Evolutionary conservation across 2,797 vertebrate species (phyloP), one percentile per base, ranked within the genome.

Genomic region (Gallirallus australis): DNA sequence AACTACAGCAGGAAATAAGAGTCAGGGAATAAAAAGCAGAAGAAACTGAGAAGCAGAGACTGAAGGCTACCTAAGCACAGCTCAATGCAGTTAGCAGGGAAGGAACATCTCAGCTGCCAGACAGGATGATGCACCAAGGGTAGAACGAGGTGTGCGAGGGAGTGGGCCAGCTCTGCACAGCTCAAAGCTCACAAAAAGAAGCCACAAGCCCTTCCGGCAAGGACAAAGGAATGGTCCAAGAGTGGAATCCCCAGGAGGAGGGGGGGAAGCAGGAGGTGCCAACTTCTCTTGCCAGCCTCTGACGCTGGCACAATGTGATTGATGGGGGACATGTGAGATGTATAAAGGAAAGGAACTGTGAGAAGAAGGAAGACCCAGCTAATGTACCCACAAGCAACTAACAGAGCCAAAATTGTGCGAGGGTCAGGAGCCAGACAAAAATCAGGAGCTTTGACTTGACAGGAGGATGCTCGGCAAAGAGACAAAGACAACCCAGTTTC

Each of bases 391-490:
- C 70, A n/a, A 65, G 79, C 24, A 72, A 68, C 33, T 63, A 78
- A 57, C 6, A 27, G 25, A 61, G 66, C 80, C 90, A 93, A 85
- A 93, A 81, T 5, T 0, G 2, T 21, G 47, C 50, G 47, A 69
- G 65, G 50, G 66, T 84, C 80, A 66, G 59, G 33, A 95, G 63
- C 7, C 63, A 70, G 63, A 11, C 52, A 79, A 92, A 95, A 96
- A 66, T 80, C 19, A 82, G 54, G 37, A 82, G 76, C 53, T 89
- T 75, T 68, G 56, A 85, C 54, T 82, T 73, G 75, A 87, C 47
- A 83, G 84, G 54, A 93, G 91, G 79, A 82, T 77, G 86, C 33
- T 75, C 3, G 0, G 53, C 40, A 83, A 73, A 87, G 42, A 82
- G 48, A 87, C 31, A 92, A 92, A 82, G 48, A 63, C 60, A 92